Evolutionary conservation across 2,797 vertebrate genomes (phyloP).

Genomic region (Spondyliosoma cantharus): DNA sequence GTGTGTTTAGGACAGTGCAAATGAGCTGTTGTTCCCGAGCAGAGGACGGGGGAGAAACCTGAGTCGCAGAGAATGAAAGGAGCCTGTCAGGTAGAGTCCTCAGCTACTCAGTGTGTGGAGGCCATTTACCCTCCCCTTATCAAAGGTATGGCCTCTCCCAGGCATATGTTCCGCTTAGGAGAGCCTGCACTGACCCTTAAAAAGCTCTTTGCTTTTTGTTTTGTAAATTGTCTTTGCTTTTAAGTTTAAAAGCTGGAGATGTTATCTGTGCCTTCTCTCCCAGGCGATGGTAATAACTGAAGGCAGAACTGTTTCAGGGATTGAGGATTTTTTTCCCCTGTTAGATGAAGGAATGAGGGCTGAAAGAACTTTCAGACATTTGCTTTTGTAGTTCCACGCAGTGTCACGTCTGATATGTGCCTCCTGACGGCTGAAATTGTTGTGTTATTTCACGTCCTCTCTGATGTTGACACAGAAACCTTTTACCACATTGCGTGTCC

Average conservation of each 20-base stretch:
- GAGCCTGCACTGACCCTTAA: constrained; percentile 87
- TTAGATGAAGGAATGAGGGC: constrained; percentile 54
- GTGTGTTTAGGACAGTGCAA: constrained; percentile 76
- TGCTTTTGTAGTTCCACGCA: constrained; percentile 78
- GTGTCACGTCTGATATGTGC: constrained; percentile 77
- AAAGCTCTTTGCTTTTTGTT: constrained; percentile 89
- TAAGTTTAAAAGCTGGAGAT: constrained; percentile 87
- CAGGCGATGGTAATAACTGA: constrained; percentile 79
- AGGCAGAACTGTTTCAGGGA: constrained; percentile 73
- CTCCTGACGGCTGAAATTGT: constrained; percentile 79
- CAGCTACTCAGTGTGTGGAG: constrained; percentile 75
- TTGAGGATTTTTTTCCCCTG: constrained; percentile 44
- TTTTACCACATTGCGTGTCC: constrained; percentile 77
- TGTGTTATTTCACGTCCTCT: constrained; percentile 79
- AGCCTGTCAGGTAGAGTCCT: constrained; percentile 85
- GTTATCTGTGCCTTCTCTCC: constrained; percentile 80
- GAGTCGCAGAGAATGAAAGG: constrained; percentile 85
- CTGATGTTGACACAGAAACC: constrained; percentile 83
- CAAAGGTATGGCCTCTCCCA: constrained; percentile 86
- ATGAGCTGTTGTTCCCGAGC: constrained; percentile 82
- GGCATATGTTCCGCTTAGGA: constrained; percentile 87
- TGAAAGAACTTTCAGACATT: constrained; percentile 62
- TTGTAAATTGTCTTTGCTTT: constrained; percentile 90
- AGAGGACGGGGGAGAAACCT: constrained; percentile 78
- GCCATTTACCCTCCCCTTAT: constrained; percentile 84